A percentile compares a stretch with the other conserved stretches of the same genome.
Evolutionary conservation across 1,140 invertebrate species (phyloP).

Genomic region (Zaprionus vittiger): DNA sequence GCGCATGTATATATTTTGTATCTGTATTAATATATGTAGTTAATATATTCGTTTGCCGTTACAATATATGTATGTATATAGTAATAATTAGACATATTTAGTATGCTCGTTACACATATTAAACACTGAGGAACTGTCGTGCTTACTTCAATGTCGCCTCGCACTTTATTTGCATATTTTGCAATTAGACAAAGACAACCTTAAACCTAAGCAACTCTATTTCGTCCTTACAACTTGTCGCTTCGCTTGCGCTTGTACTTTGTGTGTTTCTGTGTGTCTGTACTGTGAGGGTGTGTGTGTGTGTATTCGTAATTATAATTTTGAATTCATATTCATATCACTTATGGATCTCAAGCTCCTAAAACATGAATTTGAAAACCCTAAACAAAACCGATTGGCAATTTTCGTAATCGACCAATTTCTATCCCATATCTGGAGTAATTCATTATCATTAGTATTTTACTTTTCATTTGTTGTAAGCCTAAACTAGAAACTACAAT

Average conservation of each 20-base stretch:
- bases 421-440: constrained; percentile 28
- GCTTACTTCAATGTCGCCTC: constrained; percentile 74
- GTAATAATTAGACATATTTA: constrained; percentile 36
- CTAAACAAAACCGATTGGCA: constrained; percentile 69
- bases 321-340: constrained; percentile 82
- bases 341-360: constrained; percentile 74
- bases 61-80: constrained; percentile 39
- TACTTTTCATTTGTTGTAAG: constrained; percentile 40
- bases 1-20: background rate
- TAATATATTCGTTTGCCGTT: constrained; percentile 28
- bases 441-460: constrained; percentile 21
- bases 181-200: constrained; percentile 52
- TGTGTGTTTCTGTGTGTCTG: constrained; percentile 17
- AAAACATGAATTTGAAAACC: constrained; percentile 76
- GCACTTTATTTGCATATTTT: constrained; percentile 43
- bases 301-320: constrained; percentile 51
- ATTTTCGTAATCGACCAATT: constrained; percentile 40
- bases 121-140: constrained; percentile 82
- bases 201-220: constrained; percentile 65
- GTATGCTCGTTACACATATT: constrained; percentile 67
- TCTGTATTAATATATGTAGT: constrained; percentile 24
- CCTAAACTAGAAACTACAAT: constrained; percentile 74
- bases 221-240: constrained; percentile 20
- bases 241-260: constrained; percentile 66
- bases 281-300: constrained; percentile 18